Evolutionary conservation across 1,140 invertebrate species (phyloP).

Genomic region (Thalassaphorura encarpata): DNA sequence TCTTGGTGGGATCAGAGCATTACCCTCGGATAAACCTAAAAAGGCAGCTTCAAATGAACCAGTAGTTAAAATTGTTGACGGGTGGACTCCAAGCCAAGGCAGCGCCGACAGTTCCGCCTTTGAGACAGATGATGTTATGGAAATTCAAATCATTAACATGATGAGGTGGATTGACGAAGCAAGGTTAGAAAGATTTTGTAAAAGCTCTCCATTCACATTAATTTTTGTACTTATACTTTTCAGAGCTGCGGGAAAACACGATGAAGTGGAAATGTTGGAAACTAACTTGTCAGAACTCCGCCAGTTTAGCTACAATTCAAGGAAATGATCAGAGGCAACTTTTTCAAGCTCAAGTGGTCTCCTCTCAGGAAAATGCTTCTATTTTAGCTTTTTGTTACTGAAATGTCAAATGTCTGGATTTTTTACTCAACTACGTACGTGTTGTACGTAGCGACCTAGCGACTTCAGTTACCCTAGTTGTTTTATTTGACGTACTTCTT

Average conservation of each 20-base stretch:
- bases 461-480: too few species aligned
- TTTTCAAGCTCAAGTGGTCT: too few species aligned
- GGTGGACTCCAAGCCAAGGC: constrained; percentile 1
- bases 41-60: background rate
- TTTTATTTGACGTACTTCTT: too few species aligned
- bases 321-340: too few species aligned
- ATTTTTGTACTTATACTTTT: background rate
- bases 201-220: background rate
- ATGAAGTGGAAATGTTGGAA: constrained; percentile 3
- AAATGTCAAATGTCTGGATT: too few species aligned
- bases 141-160: background rate
- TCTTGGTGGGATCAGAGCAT: background rate
- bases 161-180: constrained; percentile 1
- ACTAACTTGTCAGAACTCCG: background rate
- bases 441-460: too few species aligned
- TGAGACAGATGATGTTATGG: background rate
- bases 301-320: too few species aligned
- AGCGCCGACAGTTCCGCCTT: background rate
- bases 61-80: background rate
- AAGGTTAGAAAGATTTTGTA: background rate
- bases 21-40: constrained; percentile 3
- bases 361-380: too few species aligned
- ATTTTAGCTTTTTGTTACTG: too few species aligned
- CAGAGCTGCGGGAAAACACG: background rate
- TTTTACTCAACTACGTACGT: too few species aligned